A percentile compares a stretch with the other conserved stretches of the same genome.
Evolutionary conservation across 1,140 invertebrate species (phyloP).

Genomic region (Cyrtorhinus lividipennis): DNA sequence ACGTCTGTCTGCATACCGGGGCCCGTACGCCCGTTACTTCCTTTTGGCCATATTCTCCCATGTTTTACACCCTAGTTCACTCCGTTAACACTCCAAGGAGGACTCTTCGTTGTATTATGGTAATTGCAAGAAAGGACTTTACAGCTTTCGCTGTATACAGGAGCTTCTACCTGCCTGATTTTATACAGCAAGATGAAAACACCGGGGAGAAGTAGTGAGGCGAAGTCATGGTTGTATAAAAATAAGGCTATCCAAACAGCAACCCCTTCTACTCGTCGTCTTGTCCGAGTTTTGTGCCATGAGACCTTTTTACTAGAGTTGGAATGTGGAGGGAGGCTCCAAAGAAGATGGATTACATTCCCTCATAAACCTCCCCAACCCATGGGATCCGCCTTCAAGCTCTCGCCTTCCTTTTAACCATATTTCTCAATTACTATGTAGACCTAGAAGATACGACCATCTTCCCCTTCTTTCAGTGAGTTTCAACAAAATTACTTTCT

Average conservation of each 20-base stretch:
- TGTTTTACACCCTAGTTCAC: slow-evolving; percentile 9
- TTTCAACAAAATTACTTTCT: not conserved
- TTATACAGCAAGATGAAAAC: slow-evolving; percentile 5
- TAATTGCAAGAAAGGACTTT: slow-evolving; percentile 14
- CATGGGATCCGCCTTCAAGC: not conserved
- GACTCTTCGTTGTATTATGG: slow-evolving; percentile 12
- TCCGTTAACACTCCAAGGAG: slow-evolving; percentile 1
- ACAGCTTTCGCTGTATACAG: slow-evolving; percentile 8
- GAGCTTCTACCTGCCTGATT: slow-evolving; percentile 13
- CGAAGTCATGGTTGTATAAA: slow-evolving; percentile 14
- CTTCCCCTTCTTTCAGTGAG: not conserved
- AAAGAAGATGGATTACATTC: slow-evolving; percentile 12
- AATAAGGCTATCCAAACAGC: slow-evolving; percentile 11
- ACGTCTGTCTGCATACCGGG: slow-evolving; percentile 13
- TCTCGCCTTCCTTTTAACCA: slow-evolving; percentile 1
- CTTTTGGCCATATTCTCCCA: slow-evolving; percentile 1
- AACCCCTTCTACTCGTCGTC: not conserved
- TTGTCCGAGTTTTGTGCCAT: slow-evolving; percentile 1
- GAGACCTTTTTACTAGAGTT: not conserved
- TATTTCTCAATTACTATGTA: slow-evolving; percentile 9
- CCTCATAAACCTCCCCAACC: slow-evolving; percentile 14
- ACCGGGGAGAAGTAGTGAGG: not conserved
- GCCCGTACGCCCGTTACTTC: not conserved
- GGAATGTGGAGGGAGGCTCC: not conserved
- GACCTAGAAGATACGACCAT: not conserved